phyloP scores from a whole-genome alignment of 2,888 invertebrate species.

The Andricus quercusramuli region DNA sequence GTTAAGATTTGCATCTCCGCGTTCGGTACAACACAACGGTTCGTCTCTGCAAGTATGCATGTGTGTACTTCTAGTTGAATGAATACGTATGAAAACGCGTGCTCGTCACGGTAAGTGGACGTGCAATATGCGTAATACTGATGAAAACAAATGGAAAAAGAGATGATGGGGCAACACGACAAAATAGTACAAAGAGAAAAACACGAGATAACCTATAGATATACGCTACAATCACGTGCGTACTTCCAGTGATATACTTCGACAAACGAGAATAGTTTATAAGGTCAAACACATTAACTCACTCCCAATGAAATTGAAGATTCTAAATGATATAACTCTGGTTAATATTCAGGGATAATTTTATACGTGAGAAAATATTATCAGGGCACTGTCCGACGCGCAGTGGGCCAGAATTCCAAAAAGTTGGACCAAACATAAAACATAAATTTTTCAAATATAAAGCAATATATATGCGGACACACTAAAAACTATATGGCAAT shows the following conservation, averaged over 20 bases:
- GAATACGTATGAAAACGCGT: slow-evolving; percentile 20
- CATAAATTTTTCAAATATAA: too few relatives aligned
- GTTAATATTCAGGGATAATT: neutral
- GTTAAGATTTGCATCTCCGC: slow-evolving; percentile 33
- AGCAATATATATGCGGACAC: too few relatives aligned
- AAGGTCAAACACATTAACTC: neutral
- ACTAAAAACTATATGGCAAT: too few relatives aligned
- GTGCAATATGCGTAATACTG: slow-evolving; percentile 25
- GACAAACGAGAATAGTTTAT: neutral
- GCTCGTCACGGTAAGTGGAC: slow-evolving; percentile 21
- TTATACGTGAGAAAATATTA: too few relatives aligned
- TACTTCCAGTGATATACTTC: slow-evolving; percentile 2
- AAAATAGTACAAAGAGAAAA: neutral
- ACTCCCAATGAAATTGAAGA: neutral
- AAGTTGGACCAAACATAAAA: too few relatives aligned
- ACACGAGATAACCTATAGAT: neutral
- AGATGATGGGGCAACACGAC: slow-evolving; percentile 13
- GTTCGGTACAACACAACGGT: slow-evolving; percentile 7
- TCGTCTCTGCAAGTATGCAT: neutral
- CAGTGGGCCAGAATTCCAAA: too few relatives aligned
- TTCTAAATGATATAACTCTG: neutral
- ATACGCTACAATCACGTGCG: slow-evolving; percentile 3
- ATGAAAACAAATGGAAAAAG: slow-evolving; percentile 28
- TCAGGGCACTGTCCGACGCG: too few relatives aligned
- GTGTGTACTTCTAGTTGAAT: neutral